A percentile compares a stretch with the other conserved stretches of the same genome.
Conservation (phyloP, 2,113 vertebrate species). For the Pipra filicauda region DNA sequence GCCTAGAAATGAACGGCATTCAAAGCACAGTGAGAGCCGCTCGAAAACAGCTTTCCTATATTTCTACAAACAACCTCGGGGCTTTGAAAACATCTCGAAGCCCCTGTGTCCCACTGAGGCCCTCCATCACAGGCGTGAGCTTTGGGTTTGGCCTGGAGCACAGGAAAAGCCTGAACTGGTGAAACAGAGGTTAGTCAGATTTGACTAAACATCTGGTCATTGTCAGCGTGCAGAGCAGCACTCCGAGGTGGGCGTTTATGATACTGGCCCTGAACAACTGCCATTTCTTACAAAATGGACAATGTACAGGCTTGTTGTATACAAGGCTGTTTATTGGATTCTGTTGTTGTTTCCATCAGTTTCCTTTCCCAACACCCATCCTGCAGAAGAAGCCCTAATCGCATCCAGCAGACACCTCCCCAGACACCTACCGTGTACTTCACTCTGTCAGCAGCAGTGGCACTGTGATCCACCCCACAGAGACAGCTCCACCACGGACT, state of each 20-base stretch:
- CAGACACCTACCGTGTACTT: rapidly evolving
- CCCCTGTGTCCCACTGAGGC: background rate
- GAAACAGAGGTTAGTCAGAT: conserved; percentile 33
- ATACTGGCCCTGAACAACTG: background rate
- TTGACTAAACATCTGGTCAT: conserved; percentile 41
- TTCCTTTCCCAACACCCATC: background rate
- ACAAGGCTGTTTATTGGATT: background rate
- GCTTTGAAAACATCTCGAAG: background rate
- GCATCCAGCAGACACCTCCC: background rate
- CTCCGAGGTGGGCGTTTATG: background rate
- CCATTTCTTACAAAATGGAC: background rate
- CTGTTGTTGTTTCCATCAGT: background rate
- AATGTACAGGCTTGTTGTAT: background rate
- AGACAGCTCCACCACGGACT: background rate
- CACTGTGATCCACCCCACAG: background rate
- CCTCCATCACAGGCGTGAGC: background rate
- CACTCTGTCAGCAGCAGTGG: background rate
- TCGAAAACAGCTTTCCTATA: background rate
- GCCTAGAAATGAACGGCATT: background rate
- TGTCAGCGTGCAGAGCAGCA: background rate
- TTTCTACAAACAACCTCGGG: background rate
- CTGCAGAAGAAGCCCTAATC: background rate
- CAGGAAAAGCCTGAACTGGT: conserved; percentile 24
- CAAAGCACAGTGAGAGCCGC: background rate
- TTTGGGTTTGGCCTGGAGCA: background rate